phyloP scores from a whole-genome alignment of 2,113 vertebrate genomes.

The Halichoerus grypus region DNA sequence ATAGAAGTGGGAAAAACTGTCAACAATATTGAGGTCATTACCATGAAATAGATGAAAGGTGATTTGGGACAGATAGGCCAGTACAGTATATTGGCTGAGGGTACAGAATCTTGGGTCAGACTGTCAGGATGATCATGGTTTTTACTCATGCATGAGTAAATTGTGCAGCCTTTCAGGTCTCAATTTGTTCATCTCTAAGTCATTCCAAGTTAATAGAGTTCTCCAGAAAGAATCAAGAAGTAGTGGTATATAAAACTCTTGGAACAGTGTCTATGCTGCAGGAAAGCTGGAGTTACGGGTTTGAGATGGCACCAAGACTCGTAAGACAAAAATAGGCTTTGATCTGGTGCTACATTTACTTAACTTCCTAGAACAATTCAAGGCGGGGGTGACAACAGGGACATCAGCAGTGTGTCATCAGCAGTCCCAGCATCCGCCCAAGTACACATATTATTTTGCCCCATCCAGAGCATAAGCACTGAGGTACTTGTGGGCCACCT shows the following conservation, averaged over 20 bases:
- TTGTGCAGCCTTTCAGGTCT: neutral
- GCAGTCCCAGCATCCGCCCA: neutral
- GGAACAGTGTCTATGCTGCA: neutral
- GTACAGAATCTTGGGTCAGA: neutral
- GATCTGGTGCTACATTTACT: neutral
- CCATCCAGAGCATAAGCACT: neutral
- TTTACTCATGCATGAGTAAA: neutral
- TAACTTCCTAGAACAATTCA: conserved; percentile 32
- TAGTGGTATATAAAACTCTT: neutral
- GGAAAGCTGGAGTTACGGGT: neutral
- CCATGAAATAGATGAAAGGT: neutral
- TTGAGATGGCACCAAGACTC: neutral
- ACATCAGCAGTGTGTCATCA: neutral
- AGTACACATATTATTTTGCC: neutral
- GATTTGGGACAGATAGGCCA: neutral
- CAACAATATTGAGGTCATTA: neutral
- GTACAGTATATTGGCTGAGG: neutral
- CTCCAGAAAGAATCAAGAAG: neutral
- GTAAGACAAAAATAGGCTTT: neutral
- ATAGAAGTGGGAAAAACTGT: neutral
- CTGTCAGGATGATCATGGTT: neutral
- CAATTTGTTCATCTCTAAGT: conserved; percentile 30
- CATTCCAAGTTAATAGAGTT: conserved; percentile 29
- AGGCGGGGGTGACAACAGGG: neutral
- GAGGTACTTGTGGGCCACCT: neutral